These are phyloP conservation scores for Ochotona princeps DNA, from an alignment of 2,113 vertebrate genomes.

Conservation along the genomic window DNA sequence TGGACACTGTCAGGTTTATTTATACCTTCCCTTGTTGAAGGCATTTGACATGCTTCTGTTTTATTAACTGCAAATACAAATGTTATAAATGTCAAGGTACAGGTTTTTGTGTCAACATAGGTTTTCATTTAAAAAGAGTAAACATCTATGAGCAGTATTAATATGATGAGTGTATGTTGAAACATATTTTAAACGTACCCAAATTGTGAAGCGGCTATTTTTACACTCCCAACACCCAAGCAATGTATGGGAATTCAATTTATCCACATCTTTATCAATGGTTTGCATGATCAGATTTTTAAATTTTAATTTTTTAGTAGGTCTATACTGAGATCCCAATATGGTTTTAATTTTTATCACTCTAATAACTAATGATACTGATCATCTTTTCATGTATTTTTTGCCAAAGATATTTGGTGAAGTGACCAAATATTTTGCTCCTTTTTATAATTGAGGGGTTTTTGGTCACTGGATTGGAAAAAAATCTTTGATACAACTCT, in stretches of 20 bases:
- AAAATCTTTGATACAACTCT: not conserved
- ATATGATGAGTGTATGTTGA: not conserved
- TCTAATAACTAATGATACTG: slow-evolving; percentile 1
- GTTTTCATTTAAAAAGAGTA: slow-evolving; percentile 24
- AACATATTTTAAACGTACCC: not conserved
- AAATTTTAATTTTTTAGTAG: not conserved
- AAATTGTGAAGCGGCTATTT: not conserved
- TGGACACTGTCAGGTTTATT: not conserved
- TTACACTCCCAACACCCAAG: not conserved
- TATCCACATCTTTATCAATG: not conserved
- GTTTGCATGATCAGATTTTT: not conserved
- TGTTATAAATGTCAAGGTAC: not conserved
- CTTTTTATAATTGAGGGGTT: slow-evolving; percentile 23
- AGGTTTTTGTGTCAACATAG: slow-evolving; percentile 15
- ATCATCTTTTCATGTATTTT: not conserved
- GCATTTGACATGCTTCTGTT: not conserved
- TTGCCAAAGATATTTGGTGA: slow-evolving; percentile 1
- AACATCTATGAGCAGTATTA: not conserved
- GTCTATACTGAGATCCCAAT: not conserved
- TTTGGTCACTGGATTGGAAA: slow-evolving; percentile 43
- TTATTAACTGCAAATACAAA: slow-evolving; percentile 4
- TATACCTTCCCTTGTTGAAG: not conserved
- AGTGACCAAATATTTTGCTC: not conserved
- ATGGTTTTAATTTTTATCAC: slow-evolving; percentile 33
- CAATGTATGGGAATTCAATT: not conserved